Conservation (phyloP, 2,888 invertebrate genomes). For the Xanthia icteritia region DNA sequence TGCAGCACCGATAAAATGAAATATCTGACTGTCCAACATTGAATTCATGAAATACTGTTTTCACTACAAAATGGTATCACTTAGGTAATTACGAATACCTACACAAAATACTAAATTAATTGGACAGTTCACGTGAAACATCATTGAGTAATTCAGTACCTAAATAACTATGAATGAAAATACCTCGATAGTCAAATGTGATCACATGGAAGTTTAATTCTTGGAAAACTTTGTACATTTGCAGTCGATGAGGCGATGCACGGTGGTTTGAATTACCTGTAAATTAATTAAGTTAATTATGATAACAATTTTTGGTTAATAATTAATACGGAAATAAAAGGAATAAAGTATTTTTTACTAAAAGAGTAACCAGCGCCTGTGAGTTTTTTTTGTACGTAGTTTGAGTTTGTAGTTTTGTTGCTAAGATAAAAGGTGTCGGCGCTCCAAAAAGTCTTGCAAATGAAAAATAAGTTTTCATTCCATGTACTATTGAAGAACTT, state of each 20-base stretch:
- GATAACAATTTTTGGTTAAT: not conserved
- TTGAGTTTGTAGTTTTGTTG: conserved; percentile 6
- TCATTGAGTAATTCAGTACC: not conserved
- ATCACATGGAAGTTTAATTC: conserved; percentile 82
- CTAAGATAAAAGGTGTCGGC: conserved; percentile 16
- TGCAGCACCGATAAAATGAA: not conserved
- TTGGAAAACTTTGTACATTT: conserved; percentile 84
- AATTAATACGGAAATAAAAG: not conserved
- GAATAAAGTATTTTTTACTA: not conserved
- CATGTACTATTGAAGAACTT: too few species aligned
- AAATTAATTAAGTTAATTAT: conserved; percentile 26
- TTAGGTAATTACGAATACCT: not conserved
- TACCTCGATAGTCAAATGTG: conserved; percentile 84
- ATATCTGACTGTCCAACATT: not conserved
- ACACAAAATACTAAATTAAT: not conserved
- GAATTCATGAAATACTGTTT: not conserved
- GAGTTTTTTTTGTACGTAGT: not conserved
- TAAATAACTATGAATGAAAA: not conserved
- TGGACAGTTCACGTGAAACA: not conserved
- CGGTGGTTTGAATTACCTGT: conserved; percentile 84
- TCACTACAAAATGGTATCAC: not conserved
- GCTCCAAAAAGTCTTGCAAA: not conserved
- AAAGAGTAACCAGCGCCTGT: conserved; percentile 5
- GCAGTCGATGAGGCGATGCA: conserved; percentile 80
- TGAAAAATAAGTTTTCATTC: too few species aligned